Percentiles rank a stretch among this genome's conserved stretches.
These are phyloP conservation scores for Nymphalis polychloros DNA, from an alignment of 2,888 invertebrate species.

Conservation along the genomic window DNA sequence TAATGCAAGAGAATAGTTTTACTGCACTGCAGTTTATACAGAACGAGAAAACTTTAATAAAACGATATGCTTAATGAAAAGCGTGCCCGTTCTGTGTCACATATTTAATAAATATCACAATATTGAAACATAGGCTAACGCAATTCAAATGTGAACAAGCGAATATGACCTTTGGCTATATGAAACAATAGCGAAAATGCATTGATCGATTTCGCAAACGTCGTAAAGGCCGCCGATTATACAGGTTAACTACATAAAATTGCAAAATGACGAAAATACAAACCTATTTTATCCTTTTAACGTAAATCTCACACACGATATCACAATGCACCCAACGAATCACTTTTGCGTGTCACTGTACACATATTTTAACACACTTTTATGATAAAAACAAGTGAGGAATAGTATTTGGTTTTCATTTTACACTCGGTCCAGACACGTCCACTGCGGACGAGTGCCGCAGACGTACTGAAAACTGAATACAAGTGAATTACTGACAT, in stretches of 20 bases:
- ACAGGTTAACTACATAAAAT: slow-evolving; percentile 10
- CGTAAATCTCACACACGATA: not conserved
- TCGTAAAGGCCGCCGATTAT: not conserved
- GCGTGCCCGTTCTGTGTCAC: slow-evolving; percentile 24
- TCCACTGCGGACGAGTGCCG: slow-evolving; percentile 28
- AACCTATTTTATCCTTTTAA: slow-evolving; percentile 10
- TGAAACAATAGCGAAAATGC: slow-evolving; percentile 5
- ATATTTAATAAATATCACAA: slow-evolving; percentile 21
- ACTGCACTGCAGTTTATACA: slow-evolving; percentile 8
- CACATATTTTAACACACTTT: slow-evolving; percentile 13
- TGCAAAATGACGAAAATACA: slow-evolving; percentile 10
- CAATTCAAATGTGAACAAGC: not conserved
- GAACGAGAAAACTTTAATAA: not conserved
- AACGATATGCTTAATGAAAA: not conserved
- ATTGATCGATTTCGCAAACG: slow-evolving; percentile 8
- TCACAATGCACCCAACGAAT: not conserved
- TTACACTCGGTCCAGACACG: not conserved
- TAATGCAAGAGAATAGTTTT: not conserved
- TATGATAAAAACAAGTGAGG: slow-evolving; percentile 13
- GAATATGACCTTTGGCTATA: not conserved
- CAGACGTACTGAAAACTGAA: slow-evolving; percentile 29
- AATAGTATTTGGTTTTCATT: not conserved
- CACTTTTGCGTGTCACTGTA: not conserved
- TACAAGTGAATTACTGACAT: slow-evolving; percentile 10
- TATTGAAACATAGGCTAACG: slow-evolving; percentile 7